Percentiles rank a stretch among this genome's conserved stretches.
Evolutionary conservation across 2,888 invertebrate genomes (phyloP).

Genomic region (Schizaphis graminum): DNA sequence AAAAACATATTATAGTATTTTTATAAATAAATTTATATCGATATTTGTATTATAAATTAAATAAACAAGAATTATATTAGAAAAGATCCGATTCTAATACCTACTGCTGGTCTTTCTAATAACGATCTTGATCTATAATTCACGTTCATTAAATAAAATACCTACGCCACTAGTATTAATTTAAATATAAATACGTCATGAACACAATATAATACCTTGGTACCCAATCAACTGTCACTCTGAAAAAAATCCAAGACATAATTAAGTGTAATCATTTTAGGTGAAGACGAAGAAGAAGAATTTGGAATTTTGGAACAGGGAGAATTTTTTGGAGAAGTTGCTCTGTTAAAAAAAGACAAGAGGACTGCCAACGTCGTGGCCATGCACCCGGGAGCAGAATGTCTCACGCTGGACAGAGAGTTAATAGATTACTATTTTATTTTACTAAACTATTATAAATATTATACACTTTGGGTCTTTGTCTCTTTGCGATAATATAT

Average conservation of each 20-base stretch:
- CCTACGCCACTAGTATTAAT: too few species aligned
- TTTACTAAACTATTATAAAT: background rate
- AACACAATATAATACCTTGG: too few species aligned
- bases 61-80: background rate
- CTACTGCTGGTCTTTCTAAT: too few species aligned
- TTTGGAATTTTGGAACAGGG: slow-evolving; percentile 75
- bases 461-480: background rate
- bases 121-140: too few species aligned
- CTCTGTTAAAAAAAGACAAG: slow-evolving; percentile 77
- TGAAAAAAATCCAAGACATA: background rate
- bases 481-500: background rate
- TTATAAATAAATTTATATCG: background rate
- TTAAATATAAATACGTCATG: too few species aligned
- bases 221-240: background rate
- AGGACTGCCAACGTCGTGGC: slow-evolving; percentile 80
- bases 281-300: slow-evolving; percentile 74
- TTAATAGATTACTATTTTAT: slow-evolving; percentile 69
- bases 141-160: too few species aligned
- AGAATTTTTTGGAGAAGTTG: slow-evolving; percentile 79
- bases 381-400: slow-evolving; percentile 76
- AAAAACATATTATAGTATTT: background rate
- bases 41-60: background rate
- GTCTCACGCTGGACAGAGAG: slow-evolving; percentile 78
- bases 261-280: slow-evolving; percentile 68
- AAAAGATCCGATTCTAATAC: background rate